These are phyloP conservation scores for Capromys pilorides DNA, from an alignment of 2,797 vertebrate species.

Conservation along the genomic window DNA sequence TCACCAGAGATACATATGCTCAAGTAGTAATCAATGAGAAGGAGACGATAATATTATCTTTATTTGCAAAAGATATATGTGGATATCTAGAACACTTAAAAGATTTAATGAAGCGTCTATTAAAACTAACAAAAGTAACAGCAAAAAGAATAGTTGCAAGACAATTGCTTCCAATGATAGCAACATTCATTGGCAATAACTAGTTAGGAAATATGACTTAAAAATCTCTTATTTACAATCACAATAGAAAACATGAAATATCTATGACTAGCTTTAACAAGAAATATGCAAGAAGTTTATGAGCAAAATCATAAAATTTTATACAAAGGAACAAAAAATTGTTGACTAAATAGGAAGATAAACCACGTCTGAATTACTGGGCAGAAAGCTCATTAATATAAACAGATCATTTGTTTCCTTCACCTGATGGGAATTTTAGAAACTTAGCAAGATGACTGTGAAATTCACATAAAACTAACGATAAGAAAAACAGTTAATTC, in stretches of 20 bases:
- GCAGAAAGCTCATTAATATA: background rate
- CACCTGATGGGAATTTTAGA: slow-evolving; percentile 25
- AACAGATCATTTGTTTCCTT: slow-evolving; percentile 24
- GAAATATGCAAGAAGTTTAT: slow-evolving; percentile 19
- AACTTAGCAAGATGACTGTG: background rate
- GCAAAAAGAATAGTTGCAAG: slow-evolving; percentile 42
- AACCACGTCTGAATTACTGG: background rate
- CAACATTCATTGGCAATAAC: slow-evolving; percentile 12
- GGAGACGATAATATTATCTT: slow-evolving; percentile 47
- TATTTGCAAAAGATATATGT: slow-evolving; percentile 57
- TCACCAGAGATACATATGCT: slow-evolving; percentile 17
- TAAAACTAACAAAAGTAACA: slow-evolving; percentile 56
- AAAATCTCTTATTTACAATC: slow-evolving; percentile 47
- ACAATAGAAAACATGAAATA: slow-evolving; percentile 53
- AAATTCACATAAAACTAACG: slow-evolving; percentile 28
- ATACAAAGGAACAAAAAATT: slow-evolving; percentile 43
- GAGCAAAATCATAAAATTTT: slow-evolving; percentile 61
- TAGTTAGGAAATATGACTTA: slow-evolving; percentile 7
- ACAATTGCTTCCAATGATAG: slow-evolving; percentile 58
- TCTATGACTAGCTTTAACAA: slow-evolving; percentile 50
- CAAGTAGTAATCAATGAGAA: slow-evolving; percentile 25
- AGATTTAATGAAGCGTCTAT: slow-evolving; percentile 36
- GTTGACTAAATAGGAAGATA: slow-evolving; percentile 5
- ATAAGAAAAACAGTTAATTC: background rate
- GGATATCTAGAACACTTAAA: slow-evolving; percentile 34